phyloP scores from a whole-genome alignment of 2,797 vertebrate species.

The Eleutherodactylus coqui region DNA sequence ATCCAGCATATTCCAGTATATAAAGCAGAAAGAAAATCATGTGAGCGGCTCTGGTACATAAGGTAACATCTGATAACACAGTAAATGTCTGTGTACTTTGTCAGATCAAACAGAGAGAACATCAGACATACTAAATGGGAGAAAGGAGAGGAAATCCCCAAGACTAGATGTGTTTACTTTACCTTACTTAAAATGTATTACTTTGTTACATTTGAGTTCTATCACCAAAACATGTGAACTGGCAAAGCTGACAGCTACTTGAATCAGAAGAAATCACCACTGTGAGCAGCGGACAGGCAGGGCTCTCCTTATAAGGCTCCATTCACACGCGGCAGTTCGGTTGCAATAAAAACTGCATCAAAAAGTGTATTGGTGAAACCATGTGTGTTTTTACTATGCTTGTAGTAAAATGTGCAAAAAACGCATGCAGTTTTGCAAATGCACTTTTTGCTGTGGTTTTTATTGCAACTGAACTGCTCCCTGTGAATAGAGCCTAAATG shows the following conservation, averaged over 20 bases:
- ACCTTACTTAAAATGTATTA: background rate
- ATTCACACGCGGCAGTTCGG: too few relatives aligned
- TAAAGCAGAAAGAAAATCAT: background rate
- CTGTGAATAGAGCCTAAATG: too few relatives aligned
- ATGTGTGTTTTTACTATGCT: too few relatives aligned
- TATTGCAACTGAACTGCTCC: too few relatives aligned
- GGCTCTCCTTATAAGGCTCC: too few relatives aligned
- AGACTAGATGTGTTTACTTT: background rate
- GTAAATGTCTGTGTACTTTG: background rate
- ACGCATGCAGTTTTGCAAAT: too few relatives aligned
- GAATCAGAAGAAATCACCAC: background rate
- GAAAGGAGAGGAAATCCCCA: background rate
- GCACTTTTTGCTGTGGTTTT: too few relatives aligned
- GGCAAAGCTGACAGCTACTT: background rate
- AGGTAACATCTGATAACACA: background rate
- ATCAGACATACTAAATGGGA: background rate
- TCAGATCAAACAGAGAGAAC: background rate
- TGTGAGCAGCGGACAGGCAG: too few relatives aligned
- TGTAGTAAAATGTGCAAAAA: too few relatives aligned
- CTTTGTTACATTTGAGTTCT: background rate
- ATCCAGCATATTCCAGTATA: constrained; percentile 31
- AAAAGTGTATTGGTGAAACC: too few relatives aligned
- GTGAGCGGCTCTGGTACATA: background rate
- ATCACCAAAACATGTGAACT: background rate
- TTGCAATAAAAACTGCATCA: too few relatives aligned